Evolutionary conservation across 2,113 vertebrate genomes (phyloP).

Genomic region (Caloenas nicobarica): DNA sequence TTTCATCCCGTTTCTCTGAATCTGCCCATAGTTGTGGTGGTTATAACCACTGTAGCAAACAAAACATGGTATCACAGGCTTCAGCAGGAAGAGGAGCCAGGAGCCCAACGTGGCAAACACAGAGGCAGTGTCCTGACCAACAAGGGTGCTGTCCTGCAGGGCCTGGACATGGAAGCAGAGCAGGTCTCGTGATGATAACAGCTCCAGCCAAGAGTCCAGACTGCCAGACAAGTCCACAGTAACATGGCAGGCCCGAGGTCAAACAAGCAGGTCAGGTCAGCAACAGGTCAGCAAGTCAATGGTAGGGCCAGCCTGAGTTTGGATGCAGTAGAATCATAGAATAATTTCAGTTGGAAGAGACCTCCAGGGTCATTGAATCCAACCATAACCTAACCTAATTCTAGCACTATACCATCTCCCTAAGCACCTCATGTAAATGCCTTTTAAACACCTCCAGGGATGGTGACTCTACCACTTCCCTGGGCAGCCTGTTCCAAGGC

Average conservation of each 20-base stretch:
- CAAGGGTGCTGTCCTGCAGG: background rate
- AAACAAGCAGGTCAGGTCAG: background rate
- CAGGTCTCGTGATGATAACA: background rate
- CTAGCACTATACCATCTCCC: too few relatives aligned
- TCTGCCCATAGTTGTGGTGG: background rate
- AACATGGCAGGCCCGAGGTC: background rate
- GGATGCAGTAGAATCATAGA: background rate
- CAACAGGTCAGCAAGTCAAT: background rate
- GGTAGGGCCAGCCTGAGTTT: background rate
- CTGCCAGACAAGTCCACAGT: background rate
- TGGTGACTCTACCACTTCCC: too few relatives aligned
- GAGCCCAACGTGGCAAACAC: fast-evolving
- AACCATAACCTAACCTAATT: too few relatives aligned
- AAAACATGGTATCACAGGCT: background rate
- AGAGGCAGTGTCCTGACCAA: background rate
- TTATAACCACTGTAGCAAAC: background rate
- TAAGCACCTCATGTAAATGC: too few relatives aligned
- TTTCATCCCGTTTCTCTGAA: background rate
- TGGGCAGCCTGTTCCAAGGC: too few relatives aligned
- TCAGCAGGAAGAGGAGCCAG: background rate
- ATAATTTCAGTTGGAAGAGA: too few relatives aligned
- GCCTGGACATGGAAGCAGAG: background rate
- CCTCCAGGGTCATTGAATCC: too few relatives aligned
- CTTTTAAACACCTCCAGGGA: too few relatives aligned
- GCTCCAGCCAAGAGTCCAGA: background rate